A percentile compares a stretch with the other conserved stretches of the same genome.
Evolutionary conservation across 2,113 vertebrate genomes (phyloP).

Genomic region (Ranitomeya variabilis): DNA sequence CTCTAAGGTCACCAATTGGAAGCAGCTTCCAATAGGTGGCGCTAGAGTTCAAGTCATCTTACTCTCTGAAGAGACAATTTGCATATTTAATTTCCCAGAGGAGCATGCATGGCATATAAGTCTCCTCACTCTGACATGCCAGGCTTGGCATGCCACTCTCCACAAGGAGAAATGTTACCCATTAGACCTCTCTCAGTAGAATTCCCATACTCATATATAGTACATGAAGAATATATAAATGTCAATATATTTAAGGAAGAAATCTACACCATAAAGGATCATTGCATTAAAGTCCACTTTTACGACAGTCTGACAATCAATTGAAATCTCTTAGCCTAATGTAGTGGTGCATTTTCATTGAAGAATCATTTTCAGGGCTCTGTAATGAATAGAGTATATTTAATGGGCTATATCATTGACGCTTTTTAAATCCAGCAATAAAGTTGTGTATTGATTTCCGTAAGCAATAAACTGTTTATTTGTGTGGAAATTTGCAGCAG

Average conservation of each 20-base stretch:
- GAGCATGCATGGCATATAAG: too few species aligned
- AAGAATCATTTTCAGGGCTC: constrained; percentile 19
- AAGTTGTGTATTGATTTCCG: constrained; percentile 37
- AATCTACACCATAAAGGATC: background rate
- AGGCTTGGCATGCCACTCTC: too few species aligned
- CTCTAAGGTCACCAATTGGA: too few species aligned
- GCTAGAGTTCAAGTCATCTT: too few species aligned
- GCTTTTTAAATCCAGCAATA: constrained; percentile 34
- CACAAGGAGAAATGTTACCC: too few species aligned
- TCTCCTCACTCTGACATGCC: too few species aligned
- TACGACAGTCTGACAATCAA: constrained; percentile 27
- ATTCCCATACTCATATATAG: too few species aligned
- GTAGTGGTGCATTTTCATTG: constrained; percentile 30
- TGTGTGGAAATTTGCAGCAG: constrained; percentile 3
- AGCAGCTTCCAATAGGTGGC: too few species aligned
- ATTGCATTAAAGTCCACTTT: constrained; percentile 3
- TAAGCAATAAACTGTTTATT: constrained; percentile 34
- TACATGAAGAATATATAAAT: too few species aligned
- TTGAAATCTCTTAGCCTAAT: constrained; percentile 43
- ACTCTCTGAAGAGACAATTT: too few species aligned
- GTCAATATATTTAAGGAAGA: background rate
- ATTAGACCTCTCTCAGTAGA: too few species aligned
- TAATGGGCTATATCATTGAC: constrained; percentile 49
- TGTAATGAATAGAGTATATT: constrained; percentile 41
- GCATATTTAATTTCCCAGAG: too few species aligned